These are phyloP conservation scores for Eulacestoma nigropectus DNA, from an alignment of 2,113 vertebrate genomes.

Conservation along the genomic window DNA sequence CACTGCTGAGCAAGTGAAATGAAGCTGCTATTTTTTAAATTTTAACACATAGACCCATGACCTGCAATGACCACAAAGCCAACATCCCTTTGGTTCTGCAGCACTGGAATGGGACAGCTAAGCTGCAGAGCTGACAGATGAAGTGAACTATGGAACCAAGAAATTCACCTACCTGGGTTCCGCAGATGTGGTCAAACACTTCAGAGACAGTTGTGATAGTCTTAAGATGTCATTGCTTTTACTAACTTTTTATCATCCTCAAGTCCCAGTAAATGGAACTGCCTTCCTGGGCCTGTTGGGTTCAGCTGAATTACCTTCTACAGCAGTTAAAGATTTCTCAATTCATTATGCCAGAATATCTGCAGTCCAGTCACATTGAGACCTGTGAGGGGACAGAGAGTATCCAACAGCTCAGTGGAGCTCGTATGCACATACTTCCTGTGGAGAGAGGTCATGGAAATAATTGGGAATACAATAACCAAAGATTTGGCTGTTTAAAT, in stretches of 20 bases:
- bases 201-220: neutral
- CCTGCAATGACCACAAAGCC: neutral
- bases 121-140: neutral
- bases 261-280: neutral
- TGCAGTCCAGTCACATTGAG: neutral
- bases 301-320: neutral
- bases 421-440: accelerated
- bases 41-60: neutral
- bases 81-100: neutral
- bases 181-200: neutral
- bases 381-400: neutral
- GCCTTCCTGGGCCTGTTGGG: neutral
- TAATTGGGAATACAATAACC: neutral
- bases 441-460: neutral
- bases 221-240: neutral
- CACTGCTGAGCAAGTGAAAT: neutral
- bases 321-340: neutral
- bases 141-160: neutral
- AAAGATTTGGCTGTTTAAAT: neutral
- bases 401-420: neutral
- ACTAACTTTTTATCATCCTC: neutral
- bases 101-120: neutral
- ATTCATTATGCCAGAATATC: neutral
- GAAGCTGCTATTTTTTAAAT: neutral
- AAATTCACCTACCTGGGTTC: neutral